These are phyloP conservation scores for Phthorimaea operculella DNA, from an alignment of 1,140 invertebrate genomes.

Conservation along the genomic window DNA sequence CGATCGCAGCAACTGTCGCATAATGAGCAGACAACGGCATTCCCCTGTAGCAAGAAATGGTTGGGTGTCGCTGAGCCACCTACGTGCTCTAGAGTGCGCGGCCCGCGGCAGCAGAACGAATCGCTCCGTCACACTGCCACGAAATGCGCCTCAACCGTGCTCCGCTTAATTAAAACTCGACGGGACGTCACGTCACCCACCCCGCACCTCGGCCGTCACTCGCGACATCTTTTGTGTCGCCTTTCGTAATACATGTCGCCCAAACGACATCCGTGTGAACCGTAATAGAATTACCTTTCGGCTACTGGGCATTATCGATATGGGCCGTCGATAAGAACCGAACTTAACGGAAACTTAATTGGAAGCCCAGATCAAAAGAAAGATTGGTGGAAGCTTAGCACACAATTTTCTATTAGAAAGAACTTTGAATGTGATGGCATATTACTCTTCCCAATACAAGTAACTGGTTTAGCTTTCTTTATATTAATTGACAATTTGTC, in stretches of 20 bases:
- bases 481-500: constrained; percentile 11
- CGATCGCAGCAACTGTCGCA: constrained; percentile 39
- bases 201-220: constrained; percentile 28
- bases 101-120: constrained; percentile 49
- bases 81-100: constrained; percentile 39
- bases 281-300: constrained; percentile 28
- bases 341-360: constrained; percentile 37
- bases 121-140: constrained; percentile 54
- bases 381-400: constrained; percentile 2
- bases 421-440: constrained; percentile 1
- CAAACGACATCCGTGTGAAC: constrained; percentile 31
- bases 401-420: constrained; percentile 4
- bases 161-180: constrained; percentile 61
- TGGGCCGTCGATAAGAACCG: constrained; percentile 25
- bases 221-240: constrained; percentile 44
- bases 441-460: not conserved
- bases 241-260: constrained; percentile 33
- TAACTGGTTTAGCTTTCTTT: constrained; percentile 3
- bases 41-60: constrained; percentile 38
- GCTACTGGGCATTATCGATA: constrained; percentile 35
- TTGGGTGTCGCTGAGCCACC: constrained; percentile 46
- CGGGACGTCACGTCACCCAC: constrained; percentile 49
- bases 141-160: constrained; percentile 49
- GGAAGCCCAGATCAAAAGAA: constrained; percentile 22
- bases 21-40: constrained; percentile 48